A percentile compares a stretch with the other conserved stretches of the same genome.
Conservation (phyloP, 2,888 invertebrate genomes). For the Acanthococcus lagerstroemiae region DNA sequence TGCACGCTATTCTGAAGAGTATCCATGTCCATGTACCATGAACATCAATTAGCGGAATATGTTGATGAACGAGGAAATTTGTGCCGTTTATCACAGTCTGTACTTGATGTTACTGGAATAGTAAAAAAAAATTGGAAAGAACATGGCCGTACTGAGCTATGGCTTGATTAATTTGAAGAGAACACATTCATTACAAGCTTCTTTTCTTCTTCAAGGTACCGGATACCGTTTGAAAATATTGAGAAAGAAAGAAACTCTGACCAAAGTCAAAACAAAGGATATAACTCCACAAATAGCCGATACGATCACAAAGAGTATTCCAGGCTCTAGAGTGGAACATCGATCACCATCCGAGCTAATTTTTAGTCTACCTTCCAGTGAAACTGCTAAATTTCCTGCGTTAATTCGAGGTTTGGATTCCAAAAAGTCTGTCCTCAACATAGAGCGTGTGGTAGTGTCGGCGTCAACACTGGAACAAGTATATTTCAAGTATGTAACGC, state of each 20-base stretch:
- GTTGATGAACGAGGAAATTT: too few species aligned
- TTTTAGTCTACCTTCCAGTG: constrained; percentile 49
- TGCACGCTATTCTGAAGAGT: too few species aligned
- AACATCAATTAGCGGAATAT: too few species aligned
- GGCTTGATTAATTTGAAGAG: too few species aligned
- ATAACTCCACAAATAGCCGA: too few species aligned
- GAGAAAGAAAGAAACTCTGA: not conserved
- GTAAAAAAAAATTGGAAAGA: too few species aligned
- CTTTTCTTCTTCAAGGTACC: not conserved
- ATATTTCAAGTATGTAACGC: constrained; percentile 77
- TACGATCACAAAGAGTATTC: constrained; percentile 41
- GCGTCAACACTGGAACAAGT: constrained; percentile 89
- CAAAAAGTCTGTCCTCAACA: constrained; percentile 51
- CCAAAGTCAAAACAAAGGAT: not conserved
- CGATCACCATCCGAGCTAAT: constrained; percentile 44
- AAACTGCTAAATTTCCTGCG: constrained; percentile 48
- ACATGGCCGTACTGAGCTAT: too few species aligned
- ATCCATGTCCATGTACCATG: too few species aligned
- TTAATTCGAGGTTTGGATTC: constrained; percentile 56
- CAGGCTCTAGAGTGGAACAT: constrained; percentile 43
- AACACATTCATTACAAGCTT: too few species aligned
- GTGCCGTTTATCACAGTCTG: too few species aligned
- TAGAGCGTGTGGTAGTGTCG: constrained; percentile 69
- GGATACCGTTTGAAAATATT: not conserved
- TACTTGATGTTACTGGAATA: too few species aligned